Conservation (phyloP, 1,140 invertebrate genomes). For the Drosophila paulistorum region DNA sequence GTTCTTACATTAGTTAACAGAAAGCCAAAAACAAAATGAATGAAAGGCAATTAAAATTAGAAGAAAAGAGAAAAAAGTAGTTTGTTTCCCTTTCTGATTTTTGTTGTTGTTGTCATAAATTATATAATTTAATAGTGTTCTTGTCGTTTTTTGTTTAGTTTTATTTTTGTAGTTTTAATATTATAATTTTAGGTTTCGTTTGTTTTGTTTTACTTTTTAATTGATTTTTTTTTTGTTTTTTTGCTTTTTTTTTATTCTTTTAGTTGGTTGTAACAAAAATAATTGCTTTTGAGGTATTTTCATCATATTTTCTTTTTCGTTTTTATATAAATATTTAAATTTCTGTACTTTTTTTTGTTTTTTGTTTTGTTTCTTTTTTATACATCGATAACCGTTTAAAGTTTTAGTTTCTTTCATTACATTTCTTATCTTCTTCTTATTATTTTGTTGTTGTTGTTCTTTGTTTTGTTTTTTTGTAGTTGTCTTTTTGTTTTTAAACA, state of each 20-base stretch:
- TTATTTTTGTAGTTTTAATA: constrained; percentile 55
- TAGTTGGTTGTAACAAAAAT: constrained; percentile 78
- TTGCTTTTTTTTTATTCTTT: constrained; percentile 35
- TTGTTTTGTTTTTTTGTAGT: constrained; percentile 55
- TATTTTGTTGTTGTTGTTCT: constrained; percentile 30
- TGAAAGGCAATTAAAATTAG: constrained; percentile 43
- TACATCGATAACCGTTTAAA: constrained; percentile 13
- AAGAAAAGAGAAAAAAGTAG: constrained; percentile 50
- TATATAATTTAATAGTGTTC: constrained; percentile 44
- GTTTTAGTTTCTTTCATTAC: constrained; percentile 31
- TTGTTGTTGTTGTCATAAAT: constrained; percentile 3
- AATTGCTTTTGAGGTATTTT: constrained; percentile 82
- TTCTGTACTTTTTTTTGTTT: constrained; percentile 55
- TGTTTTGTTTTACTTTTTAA: not conserved
- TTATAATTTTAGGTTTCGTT: constrained; percentile 40
- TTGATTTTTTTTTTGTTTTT: constrained; percentile 36
- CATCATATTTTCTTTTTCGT: constrained; percentile 69
- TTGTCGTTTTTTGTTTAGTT: constrained; percentile 48
- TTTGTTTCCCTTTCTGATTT: no score
- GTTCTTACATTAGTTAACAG: not conserved
- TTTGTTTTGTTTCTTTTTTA: constrained; percentile 40
- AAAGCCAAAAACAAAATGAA: constrained; percentile 46
- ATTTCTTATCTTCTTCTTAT: constrained; percentile 18
- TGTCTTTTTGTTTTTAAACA: constrained; percentile 80
- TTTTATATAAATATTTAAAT: constrained; percentile 67